phyloP scores from a whole-genome alignment of 2,113 vertebrate genomes.

The Nesoenas mayeri region DNA sequence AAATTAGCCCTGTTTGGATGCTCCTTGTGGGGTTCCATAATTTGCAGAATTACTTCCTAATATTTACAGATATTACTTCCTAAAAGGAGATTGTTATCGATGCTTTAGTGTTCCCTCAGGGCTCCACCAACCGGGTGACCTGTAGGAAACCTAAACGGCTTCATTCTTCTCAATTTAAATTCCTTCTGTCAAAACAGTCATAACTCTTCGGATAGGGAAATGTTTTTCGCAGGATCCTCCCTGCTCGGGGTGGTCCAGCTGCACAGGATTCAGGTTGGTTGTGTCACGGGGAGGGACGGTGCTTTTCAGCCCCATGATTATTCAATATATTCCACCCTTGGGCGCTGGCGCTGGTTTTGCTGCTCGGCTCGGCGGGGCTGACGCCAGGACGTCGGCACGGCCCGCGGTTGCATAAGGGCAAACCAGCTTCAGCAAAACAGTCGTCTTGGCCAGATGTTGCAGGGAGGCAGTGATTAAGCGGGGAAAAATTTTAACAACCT shows the following conservation, averaged over 20 bases:
- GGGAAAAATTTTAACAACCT: constrained; percentile 17
- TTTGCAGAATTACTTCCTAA: background rate
- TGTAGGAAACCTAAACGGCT: rapidly evolving
- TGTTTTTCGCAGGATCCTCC: background rate
- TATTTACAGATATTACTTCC: background rate
- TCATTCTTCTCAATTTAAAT: background rate
- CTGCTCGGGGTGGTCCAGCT: background rate
- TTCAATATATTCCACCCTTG: background rate
- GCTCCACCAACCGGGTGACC: background rate
- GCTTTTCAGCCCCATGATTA: background rate
- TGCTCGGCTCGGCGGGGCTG: background rate
- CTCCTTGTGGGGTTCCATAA: background rate
- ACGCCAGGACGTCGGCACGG: background rate
- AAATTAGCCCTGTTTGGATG: background rate
- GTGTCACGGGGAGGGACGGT: background rate
- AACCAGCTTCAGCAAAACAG: background rate
- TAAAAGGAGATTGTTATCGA: background rate
- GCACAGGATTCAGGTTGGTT: rapidly evolving
- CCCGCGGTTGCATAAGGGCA: background rate
- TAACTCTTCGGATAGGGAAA: rapidly evolving
- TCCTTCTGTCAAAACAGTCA: background rate
- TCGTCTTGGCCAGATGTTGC: background rate
- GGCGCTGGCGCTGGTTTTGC: background rate
- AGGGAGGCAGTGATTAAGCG: background rate
- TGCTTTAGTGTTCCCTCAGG: background rate